These are phyloP conservation scores for Myiotriccus ornatus DNA, from an alignment of 2,797 vertebrate genomes.

Conservation along the genomic window DNA sequence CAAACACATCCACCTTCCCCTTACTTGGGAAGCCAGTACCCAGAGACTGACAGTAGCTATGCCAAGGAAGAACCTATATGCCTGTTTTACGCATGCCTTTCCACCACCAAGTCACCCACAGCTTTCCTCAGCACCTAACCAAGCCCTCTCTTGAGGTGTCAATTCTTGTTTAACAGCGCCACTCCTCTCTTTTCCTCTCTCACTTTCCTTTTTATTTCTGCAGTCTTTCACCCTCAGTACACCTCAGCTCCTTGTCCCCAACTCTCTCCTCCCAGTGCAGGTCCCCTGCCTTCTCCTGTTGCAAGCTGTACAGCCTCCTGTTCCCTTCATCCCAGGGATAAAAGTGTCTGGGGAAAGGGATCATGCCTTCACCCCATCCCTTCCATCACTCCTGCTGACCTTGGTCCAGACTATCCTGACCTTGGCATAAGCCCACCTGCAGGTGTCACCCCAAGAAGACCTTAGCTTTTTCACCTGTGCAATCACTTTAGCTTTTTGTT, in stretches of 20 bases:
- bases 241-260: rapidly evolving
- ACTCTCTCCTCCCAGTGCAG: rapidly evolving
- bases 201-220: neutral
- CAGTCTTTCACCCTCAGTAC: neutral
- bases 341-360: neutral
- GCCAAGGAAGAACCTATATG: neutral
- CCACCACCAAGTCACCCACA: neutral
- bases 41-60: neutral
- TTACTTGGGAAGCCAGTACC: neutral
- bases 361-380: rapidly evolving
- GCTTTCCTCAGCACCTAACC: neutral
- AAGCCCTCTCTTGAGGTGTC: neutral
- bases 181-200: neutral
- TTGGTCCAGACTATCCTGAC: neutral
- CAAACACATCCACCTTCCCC: neutral
- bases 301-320: rapidly evolving
- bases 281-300: rapidly evolving
- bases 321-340: rapidly evolving
- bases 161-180: neutral
- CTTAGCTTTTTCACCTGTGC: neutral
- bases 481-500: neutral
- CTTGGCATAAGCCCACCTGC: neutral
- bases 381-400: neutral
- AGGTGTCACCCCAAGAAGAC: neutral
- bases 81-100: neutral